Evolutionary conservation across 2,888 invertebrate genomes (phyloP), one percentile per base, ranked within the genome.

Genomic region (Beris morrisii): DNA sequence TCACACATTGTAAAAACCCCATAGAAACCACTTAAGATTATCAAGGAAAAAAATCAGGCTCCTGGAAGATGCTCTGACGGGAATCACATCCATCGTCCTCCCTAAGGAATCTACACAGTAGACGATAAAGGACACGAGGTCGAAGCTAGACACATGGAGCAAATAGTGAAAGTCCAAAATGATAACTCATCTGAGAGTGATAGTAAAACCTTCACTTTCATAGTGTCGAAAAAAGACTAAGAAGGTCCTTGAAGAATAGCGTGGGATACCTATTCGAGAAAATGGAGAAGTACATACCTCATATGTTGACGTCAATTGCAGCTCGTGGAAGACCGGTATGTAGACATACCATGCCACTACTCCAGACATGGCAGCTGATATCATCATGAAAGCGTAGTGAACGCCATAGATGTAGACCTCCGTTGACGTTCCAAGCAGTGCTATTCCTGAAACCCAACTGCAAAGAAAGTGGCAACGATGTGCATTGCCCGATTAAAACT

Each of bases 331-430:
- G 0, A 91, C 88, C 0, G 90, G 90, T 66, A 91, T 77, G 75
- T 87, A 89, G 15, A 89, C 82, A 64, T 80, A 81, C 66, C 86
- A 85, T 3, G 87, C 72, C 13, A 87, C 82, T 2, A 87, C 85
- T 22, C 84, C 79, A 1, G 85, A 78, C 15, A 79, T 68, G 32
- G 73, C 72, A 70, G 79, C 68, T 0, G 78, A 76, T 30, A 78
- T 64, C 11, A 79, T 71, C n/a, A 86, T 83, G 75, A 86, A 89
- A 7, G 85, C 79, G 75, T 90, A 93, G 67, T 89, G 86, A 5
- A 88, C 89, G 1, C 93, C 93, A 73, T 89, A 90, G 7, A 91
- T 83, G 74, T 91, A 91, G 56, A 91, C 82, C 76, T 91, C 91
- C 1, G 91, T 91, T 0, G 91, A 90, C 4, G 86, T 90, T 0